These are phyloP conservation scores for Steinernema feltiae DNA, from an alignment of 1,140 invertebrate genomes.

Conservation along the genomic window DNA sequence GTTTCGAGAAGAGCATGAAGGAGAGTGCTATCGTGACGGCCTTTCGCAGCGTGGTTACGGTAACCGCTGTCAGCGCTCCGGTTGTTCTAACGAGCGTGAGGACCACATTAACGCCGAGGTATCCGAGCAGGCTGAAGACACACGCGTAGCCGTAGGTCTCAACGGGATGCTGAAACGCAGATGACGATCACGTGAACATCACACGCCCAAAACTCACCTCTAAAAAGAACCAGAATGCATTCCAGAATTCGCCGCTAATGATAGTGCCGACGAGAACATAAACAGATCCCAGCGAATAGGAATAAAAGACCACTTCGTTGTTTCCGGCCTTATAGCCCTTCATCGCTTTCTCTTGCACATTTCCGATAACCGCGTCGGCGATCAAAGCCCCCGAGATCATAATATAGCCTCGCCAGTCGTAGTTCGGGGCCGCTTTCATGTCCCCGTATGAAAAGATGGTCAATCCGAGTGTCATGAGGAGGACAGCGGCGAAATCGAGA, in stretches of 20 bases:
- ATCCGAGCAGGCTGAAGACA: slow-evolving; percentile 79
- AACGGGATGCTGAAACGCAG: slow-evolving; percentile 64
- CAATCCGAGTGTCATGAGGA: slow-evolving; percentile 81
- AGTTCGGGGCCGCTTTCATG: slow-evolving; percentile 78
- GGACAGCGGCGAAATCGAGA: slow-evolving; percentile 75
- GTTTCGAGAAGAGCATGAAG: slow-evolving; percentile 86
- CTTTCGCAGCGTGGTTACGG: slow-evolving; percentile 71
- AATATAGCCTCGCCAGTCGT: slow-evolving; percentile 71
- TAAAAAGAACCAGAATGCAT: slow-evolving; percentile 72
- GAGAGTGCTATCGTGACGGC: slow-evolving; percentile 83
- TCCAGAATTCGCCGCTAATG: slow-evolving; percentile 69
- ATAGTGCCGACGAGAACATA: slow-evolving; percentile 75
- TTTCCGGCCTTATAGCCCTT: slow-evolving; percentile 74
- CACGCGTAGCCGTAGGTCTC: slow-evolving; percentile 78
- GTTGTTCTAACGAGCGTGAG: slow-evolving; percentile 76
- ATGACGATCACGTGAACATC: neutral
- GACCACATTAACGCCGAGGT: slow-evolving; percentile 83
- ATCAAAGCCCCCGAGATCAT: slow-evolving; percentile 79
- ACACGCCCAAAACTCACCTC: slow-evolving; percentile 63
- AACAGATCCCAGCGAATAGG: slow-evolving; percentile 78
- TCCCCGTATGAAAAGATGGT: slow-evolving; percentile 87
- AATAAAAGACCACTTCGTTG: slow-evolving; percentile 86
- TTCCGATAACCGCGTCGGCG: slow-evolving; percentile 87
- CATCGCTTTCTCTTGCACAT: slow-evolving; percentile 90
- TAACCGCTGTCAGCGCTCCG: slow-evolving; percentile 83